Evolutionary conservation across 2,797 vertebrate genomes (phyloP).

Genomic region (Peromyscus nudipes): DNA sequence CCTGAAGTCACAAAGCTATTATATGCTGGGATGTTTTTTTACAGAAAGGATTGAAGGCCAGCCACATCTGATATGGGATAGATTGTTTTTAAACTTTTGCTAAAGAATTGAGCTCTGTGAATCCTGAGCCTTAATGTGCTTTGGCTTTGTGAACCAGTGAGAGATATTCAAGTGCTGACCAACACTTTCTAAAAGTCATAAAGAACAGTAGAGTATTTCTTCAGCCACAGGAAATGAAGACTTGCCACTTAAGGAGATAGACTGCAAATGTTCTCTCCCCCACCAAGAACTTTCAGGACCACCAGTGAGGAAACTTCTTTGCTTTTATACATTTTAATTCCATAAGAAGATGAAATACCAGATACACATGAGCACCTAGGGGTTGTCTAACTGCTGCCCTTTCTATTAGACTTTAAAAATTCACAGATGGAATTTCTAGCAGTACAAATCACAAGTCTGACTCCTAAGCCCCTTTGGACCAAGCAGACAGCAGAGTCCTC

Average conservation of each 20-base stretch:
- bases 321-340: background rate
- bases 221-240: background rate
- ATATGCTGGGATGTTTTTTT: background rate
- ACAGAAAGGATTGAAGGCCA: background rate
- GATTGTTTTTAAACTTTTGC: background rate
- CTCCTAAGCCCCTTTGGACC: background rate
- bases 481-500: background rate
- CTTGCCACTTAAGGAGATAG: background rate
- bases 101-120: background rate
- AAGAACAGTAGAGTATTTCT: background rate
- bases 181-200: background rate
- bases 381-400: background rate
- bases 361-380: background rate
- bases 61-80: rapidly evolving
- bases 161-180: background rate
- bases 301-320: background rate
- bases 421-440: background rate
- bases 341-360: background rate
- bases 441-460: background rate
- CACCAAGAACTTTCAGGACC: background rate
- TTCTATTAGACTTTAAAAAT: conserved; percentile 5
- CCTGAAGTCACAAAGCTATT: background rate
- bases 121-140: background rate
- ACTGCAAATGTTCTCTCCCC: background rate
- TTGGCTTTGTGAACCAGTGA: background rate